phyloP scores from a whole-genome alignment of 2,113 vertebrate genomes.

The Nannospalax galili region DNA sequence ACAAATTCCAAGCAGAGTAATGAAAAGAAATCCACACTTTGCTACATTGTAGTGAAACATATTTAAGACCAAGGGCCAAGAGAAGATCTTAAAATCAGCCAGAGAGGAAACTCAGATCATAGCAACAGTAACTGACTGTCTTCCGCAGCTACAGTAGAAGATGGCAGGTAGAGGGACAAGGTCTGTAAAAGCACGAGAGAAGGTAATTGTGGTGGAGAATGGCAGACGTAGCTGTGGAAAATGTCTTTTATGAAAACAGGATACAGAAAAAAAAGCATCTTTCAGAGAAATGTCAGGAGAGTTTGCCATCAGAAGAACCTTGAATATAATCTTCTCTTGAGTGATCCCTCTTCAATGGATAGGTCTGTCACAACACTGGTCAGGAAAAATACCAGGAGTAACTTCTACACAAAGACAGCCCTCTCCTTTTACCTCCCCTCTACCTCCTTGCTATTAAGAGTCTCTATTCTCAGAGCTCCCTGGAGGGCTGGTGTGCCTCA shows the following conservation, averaged over 20 bases:
- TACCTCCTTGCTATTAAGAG: no score
- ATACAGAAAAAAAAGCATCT: background rate
- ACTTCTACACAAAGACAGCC: background rate
- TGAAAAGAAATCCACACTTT: background rate
- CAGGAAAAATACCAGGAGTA: background rate
- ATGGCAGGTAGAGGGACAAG: background rate
- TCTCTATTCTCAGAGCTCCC: background rate
- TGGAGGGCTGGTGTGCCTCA: background rate
- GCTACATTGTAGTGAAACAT: background rate
- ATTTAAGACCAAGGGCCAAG: conserved; percentile 24
- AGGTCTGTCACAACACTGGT: background rate
- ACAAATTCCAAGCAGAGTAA: conserved; percentile 2
- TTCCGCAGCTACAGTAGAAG: background rate
- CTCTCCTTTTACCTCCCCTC: background rate
- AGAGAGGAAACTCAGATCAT: background rate
- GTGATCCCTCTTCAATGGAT: background rate
- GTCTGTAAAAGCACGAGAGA: background rate
- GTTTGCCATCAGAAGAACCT: background rate
- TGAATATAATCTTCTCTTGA: background rate
- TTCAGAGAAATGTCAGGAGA: background rate
- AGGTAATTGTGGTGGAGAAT: background rate
- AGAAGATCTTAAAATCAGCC: conserved; percentile 18
- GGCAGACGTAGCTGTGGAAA: background rate
- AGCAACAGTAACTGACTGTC: background rate
- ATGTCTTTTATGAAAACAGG: background rate